A percentile compares a stretch with the other conserved stretches of the same genome.
Conservation (phyloP, 2,113 vertebrate genomes). For the Alethe diademata region DNA sequence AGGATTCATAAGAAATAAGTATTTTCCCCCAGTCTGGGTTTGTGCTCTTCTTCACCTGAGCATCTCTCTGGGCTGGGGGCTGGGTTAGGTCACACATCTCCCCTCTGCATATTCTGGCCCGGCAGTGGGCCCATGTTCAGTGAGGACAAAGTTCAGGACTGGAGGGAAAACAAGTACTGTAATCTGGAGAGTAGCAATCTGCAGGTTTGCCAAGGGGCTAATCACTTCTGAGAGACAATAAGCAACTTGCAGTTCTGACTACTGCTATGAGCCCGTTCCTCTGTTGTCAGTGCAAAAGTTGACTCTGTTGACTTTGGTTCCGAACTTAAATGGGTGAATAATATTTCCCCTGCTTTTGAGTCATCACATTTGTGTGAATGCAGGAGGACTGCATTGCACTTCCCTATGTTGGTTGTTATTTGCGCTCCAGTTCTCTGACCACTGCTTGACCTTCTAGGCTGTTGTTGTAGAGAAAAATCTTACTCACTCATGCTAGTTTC, state of each 20-base stretch:
- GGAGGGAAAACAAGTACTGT: not conserved
- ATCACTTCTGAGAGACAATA: not conserved
- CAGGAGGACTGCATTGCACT: not conserved
- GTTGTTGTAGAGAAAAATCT: not conserved
- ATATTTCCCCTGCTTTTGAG: not conserved
- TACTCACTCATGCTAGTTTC: not conserved
- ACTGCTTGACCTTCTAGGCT: not conserved
- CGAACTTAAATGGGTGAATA: not conserved
- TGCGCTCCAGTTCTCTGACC: not conserved
- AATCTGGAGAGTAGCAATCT: not conserved
- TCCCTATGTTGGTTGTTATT: not conserved
- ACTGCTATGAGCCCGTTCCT: not conserved
- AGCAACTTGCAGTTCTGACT: not conserved
- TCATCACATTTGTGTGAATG: not conserved
- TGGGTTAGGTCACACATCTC: not conserved
- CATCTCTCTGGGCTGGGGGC: not conserved
- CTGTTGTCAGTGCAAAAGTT: not conserved
- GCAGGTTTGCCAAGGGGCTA: not conserved
- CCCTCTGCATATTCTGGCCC: not conserved
- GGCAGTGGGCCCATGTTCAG: not conserved
- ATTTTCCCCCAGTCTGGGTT: not conserved
- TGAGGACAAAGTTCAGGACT: not conserved
- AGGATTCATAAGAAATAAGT: not conserved
- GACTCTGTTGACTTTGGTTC: not conserved
- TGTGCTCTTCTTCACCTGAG: not conserved